Evolutionary conservation across 2,888 invertebrate species (phyloP).

Genomic region (Drosophila paranaensis): DNA sequence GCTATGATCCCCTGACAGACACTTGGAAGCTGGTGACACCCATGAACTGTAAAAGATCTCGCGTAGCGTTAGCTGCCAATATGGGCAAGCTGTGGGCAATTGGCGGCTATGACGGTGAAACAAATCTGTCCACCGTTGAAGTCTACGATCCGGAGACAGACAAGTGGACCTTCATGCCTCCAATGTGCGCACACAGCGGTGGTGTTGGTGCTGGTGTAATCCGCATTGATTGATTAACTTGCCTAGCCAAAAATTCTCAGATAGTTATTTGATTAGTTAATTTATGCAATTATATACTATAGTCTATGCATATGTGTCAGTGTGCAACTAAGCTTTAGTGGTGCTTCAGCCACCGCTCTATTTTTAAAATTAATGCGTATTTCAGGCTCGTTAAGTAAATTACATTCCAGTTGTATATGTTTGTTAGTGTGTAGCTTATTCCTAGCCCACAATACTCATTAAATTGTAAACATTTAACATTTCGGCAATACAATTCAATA

Average conservation of each 20-base stretch:
- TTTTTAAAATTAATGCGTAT: slow-evolving; percentile 47
- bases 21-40: slow-evolving; percentile 91
- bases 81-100: slow-evolving; percentile 94
- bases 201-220: slow-evolving; percentile 96
- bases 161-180: slow-evolving; percentile 90
- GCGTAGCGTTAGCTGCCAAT: slow-evolving; percentile 93
- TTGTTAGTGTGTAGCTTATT: slow-evolving; percentile 56
- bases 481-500: slow-evolving; percentile 32
- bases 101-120: slow-evolving; percentile 91
- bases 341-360: slow-evolving; percentile 37
- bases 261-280: slow-evolving; percentile 43
- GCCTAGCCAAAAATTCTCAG: slow-evolving; percentile 44
- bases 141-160: slow-evolving; percentile 91
- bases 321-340: slow-evolving; percentile 66
- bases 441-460: slow-evolving; percentile 65
- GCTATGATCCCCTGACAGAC: slow-evolving; percentile 90
- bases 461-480: slow-evolving; percentile 29
- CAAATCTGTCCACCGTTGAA: slow-evolving; percentile 93
- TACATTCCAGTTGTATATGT: slow-evolving; percentile 67
- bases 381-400: slow-evolving; percentile 42
- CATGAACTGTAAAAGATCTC: slow-evolving; percentile 93
- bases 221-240: slow-evolving; percentile 85
- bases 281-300: slow-evolving; percentile 50
- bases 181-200: slow-evolving; percentile 95
- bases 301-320: slow-evolving; percentile 26